phyloP scores from a whole-genome alignment of 2,888 invertebrate species.

The Torymus texanus region DNA sequence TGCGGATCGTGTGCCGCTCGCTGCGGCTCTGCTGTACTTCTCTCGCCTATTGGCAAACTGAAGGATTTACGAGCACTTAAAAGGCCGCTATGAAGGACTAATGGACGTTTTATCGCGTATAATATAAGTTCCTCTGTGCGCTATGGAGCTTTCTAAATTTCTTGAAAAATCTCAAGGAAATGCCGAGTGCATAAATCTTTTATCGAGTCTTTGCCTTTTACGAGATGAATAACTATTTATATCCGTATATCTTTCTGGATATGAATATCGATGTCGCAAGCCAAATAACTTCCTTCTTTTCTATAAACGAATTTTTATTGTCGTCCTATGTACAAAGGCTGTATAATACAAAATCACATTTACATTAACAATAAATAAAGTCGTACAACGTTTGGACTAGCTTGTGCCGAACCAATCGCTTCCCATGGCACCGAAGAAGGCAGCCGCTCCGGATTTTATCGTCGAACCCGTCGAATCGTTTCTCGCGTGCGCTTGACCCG shows the following conservation, averaged over 20 bases:
- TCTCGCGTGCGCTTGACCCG: conserved; percentile 71
- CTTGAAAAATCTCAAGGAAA: conserved; percentile 23
- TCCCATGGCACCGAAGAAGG: conserved; percentile 88
- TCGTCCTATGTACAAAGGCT: conserved; percentile 51
- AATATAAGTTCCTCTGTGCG: conserved; percentile 3
- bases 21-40: conserved; percentile 24
- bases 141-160: conserved; percentile 35
- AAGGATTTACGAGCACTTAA: conserved; percentile 44
- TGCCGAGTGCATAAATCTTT: conserved; percentile 31
- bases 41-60: conserved; percentile 45
- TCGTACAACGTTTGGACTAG: conserved; percentile 58
- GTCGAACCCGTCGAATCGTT: conserved; percentile 77
- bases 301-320: conserved; percentile 52
- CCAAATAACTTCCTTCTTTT: conserved; percentile 13
- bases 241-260: neutral
- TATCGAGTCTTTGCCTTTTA: conserved; percentile 20
- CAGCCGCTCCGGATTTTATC: conserved; percentile 84
- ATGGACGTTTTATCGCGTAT: conserved; percentile 44
- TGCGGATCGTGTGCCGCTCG: neutral
- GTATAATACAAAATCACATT: conserved; percentile 44
- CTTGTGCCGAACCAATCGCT: conserved; percentile 86
- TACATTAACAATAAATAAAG: conserved; percentile 42
- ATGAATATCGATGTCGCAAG: neutral
- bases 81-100: conserved; percentile 13
- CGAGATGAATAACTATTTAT: neutral